phyloP scores from a whole-genome alignment of 2,113 vertebrate species.

The Loxodonta africana region DNA sequence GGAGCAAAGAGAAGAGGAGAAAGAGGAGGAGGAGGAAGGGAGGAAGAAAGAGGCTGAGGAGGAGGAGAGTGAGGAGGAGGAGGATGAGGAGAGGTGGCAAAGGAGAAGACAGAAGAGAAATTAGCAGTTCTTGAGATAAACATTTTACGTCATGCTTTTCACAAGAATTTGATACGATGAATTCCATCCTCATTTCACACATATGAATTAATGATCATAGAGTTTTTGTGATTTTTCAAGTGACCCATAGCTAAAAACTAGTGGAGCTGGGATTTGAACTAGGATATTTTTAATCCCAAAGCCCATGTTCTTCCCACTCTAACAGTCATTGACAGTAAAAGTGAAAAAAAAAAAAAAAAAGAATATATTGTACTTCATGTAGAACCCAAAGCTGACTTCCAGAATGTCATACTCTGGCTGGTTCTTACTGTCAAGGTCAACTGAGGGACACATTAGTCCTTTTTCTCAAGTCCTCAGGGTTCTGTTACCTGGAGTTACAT shows the following conservation, averaged over 20 bases:
- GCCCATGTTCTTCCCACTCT: not conserved
- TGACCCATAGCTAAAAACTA: not conserved
- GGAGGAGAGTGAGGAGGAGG: not conserved
- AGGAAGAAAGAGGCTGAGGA: too few species aligned
- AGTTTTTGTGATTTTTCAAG: not conserved
- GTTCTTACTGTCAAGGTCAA: not conserved
- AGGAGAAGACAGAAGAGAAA: not conserved
- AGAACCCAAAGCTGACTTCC: not conserved
- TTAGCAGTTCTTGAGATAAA: not conserved
- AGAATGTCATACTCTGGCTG: not conserved
- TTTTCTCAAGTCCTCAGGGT: not conserved
- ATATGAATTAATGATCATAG: not conserved
- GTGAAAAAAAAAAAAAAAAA: not conserved
- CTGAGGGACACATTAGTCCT: not conserved
- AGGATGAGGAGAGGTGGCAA: too few species aligned
- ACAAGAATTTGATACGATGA: not conserved
- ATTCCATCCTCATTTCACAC: not conserved
- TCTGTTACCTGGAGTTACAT: not conserved
- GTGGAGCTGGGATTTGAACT: not conserved
- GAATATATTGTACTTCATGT: not conserved
- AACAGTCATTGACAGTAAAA: not conserved
- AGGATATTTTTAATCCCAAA: not conserved
- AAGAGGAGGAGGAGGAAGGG: not conserved
- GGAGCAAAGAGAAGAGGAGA: not conserved
- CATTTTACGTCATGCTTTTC: not conserved